Evolutionary conservation across 2,797 vertebrate genomes (phyloP).

Genomic region (Zenarchopterus dispar): DNA sequence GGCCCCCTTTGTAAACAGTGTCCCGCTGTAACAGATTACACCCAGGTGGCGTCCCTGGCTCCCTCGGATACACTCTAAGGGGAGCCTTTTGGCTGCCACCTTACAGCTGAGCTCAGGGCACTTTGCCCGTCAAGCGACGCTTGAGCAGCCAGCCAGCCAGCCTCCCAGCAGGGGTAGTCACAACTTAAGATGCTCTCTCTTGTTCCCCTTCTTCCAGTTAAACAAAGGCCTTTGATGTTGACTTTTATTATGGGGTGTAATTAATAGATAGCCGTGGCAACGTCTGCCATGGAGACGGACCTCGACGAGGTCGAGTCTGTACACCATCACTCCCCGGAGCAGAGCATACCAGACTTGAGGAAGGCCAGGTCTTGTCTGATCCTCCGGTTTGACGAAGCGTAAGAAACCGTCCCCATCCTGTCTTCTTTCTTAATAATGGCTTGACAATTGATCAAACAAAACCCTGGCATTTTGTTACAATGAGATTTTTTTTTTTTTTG

Average conservation of each 20-base stretch:
- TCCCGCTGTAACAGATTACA: constrained; percentile 56
- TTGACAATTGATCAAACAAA: constrained; percentile 25
- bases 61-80: constrained; percentile 39
- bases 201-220: constrained; percentile 38
- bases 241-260: constrained; percentile 73
- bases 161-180: constrained; percentile 59
- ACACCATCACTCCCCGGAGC: constrained; percentile 50
- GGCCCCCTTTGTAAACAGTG: constrained; percentile 43
- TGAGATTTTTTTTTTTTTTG: background rate
- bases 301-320: constrained; percentile 60
- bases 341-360: constrained; percentile 38
- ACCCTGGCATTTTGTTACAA: constrained; percentile 2
- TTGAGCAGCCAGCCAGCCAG: constrained; percentile 39
- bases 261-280: constrained; percentile 62
- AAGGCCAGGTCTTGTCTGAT: constrained; percentile 40
- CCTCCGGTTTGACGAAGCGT: constrained; percentile 33
- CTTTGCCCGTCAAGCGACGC: constrained; percentile 53
- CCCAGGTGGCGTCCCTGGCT: constrained; percentile 61
- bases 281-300: constrained; percentile 61
- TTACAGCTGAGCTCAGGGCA: constrained; percentile 55
- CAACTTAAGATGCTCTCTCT: constrained; percentile 49
- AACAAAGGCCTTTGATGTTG: constrained; percentile 65
- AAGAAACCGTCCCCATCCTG: constrained; percentile 22
- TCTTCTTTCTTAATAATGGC: constrained; percentile 22
- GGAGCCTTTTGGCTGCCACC: constrained; percentile 43